Evolutionary conservation across 1,140 invertebrate genomes (phyloP), one percentile per base, ranked within the genome.

Genomic region (Drosophila pallidifrons): DNA sequence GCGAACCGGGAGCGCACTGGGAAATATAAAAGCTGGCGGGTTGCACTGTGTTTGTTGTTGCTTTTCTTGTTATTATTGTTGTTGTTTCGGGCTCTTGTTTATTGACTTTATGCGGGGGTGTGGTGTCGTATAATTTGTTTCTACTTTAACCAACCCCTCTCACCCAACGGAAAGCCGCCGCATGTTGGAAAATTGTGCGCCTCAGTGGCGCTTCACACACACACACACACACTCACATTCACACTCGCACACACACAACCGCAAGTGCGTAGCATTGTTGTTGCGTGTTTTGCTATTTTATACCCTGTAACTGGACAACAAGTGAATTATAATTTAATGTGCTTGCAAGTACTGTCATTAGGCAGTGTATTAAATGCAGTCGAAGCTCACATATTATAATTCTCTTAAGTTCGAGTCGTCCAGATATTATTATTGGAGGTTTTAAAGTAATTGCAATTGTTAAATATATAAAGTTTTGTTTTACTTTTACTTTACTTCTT

Each of bases 61-160:
- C 46, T 65, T 55, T 65, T 72, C 81, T 86, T 86, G 85, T 88
- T 88, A 25, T 47, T 55, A 7, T 57, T 63, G 41, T 52, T 81
- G 55, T 66, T 81, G 68, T 52, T 65, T 55, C 64, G 68, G 80
- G 54, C 70, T 72, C 81, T 86, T 86, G 85, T 88, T 88, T 88
- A 88, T 88, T 89, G 85, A 89, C 85, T 89, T 88, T 83, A 65
- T 78, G 67, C 64, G 74, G 73, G 82, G 69, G 70, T 75, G 69
- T 68, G 79, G 86, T 81, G 68, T 89, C 78, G 81, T 81, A 89
- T 88, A 88, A 88, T 88, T 88, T 88, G 85, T 89, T 88, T 88
- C 86, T 81, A 85, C 85, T 88, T 85, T 89, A 87, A 87, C 82
- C 76, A 73, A 80, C 67, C 61, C 65, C 81, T 30, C 81, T 30